Evolutionary conservation across 2,888 invertebrate species (phyloP), one percentile per base, ranked within the genome.

Genomic region (Flexamia atlantica): DNA sequence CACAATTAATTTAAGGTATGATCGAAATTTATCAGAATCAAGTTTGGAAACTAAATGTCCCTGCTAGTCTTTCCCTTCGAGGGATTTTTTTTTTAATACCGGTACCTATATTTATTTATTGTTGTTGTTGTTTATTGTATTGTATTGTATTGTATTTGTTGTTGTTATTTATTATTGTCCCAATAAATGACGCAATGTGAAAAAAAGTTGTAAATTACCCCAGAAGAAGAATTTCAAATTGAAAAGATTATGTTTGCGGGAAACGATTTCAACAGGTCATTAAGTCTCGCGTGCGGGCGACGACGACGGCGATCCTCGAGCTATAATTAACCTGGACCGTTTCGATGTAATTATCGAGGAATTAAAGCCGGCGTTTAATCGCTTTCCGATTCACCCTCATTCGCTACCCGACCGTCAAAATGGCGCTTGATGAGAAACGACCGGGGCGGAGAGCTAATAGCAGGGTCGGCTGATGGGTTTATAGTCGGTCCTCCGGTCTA

Each of bases 341-440:
- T 76, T 50, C 76, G 30, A 40, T 76, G 50, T 76, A 76, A 76
- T 76, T 76, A 76, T 76, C 76, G 46, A 50, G 50, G 76, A 76
- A 76, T 76, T 76, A 76, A 76, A 76, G 50, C 76, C 46, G 50
- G 76, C 76, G 50, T 76, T 76, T 76, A 76, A 76, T 76, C 40
- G 76, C 28, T 76, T 76, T 50, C 76, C 76, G 76, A 76, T 76
- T 76, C 76, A 76, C 42, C 72, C 72, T 72, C 72, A 72, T 50
- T 76, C 76, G 76, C 46, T 42, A 46, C 76, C 76, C 46, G 42
- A 23, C 10, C 42, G 46, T 46, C 76, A 76, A 76, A 42, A 76
- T 76, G 76, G 76, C 50, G 76, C 12, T 64, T 17, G 76, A 42
- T 76, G 76, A 76, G 76, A 23, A 76, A 76, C 40, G 76, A 76